Evolutionary conservation across 2,113 vertebrate genomes (phyloP).

Genomic region (Chamaea fasciata): DNA sequence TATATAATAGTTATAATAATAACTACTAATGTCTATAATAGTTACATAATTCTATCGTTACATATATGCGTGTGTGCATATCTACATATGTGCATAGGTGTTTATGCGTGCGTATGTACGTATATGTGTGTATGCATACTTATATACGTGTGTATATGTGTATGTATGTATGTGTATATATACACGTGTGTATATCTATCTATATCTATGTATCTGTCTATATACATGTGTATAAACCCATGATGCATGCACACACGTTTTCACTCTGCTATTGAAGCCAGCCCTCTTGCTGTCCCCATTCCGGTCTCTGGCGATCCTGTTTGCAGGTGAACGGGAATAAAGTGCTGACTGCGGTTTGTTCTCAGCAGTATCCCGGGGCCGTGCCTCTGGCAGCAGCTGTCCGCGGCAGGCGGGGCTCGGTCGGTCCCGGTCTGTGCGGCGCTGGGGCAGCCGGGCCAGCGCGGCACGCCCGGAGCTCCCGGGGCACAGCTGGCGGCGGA

Average conservation of each 20-base stretch:
- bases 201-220: too few relatives aligned
- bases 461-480: fast-evolving
- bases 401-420: fast-evolving
- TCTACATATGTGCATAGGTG: fast-evolving
- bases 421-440: fast-evolving
- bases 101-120: fast-evolving
- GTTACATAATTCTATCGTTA: too few relatives aligned
- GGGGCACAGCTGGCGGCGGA: fast-evolving
- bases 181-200: fast-evolving
- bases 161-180: fast-evolving
- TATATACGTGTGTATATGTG: fast-evolving
- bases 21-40: too few relatives aligned
- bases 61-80: fast-evolving
- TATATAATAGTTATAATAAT: too few relatives aligned
- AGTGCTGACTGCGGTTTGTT: fast-evolving
- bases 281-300: fast-evolving
- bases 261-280: fast-evolving
- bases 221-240: fast-evolving
- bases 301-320: fast-evolving
- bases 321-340: fast-evolving
- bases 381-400: fast-evolving
- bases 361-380: fast-evolving
- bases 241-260: fast-evolving
- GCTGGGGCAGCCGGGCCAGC: fast-evolving
- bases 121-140: fast-evolving